These are phyloP conservation scores for Helarctos malayanus DNA, from an alignment of 2,797 vertebrate genomes.

Conservation along the genomic window DNA sequence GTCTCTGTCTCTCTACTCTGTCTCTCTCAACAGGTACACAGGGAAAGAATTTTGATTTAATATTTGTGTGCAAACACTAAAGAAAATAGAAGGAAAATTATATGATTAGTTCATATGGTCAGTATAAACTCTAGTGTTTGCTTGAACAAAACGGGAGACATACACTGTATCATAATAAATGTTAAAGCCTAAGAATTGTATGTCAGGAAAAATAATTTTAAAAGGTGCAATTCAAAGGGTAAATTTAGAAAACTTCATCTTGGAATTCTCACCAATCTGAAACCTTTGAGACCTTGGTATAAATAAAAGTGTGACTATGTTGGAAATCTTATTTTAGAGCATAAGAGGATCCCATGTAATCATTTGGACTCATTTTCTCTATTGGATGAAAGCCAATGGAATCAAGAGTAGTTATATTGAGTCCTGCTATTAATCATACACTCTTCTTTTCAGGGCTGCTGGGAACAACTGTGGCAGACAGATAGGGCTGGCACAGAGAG, in stretches of 20 bases:
- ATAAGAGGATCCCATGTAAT: slow-evolving; percentile 27
- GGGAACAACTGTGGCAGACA: slow-evolving; percentile 37
- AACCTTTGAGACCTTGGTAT: slow-evolving; percentile 59
- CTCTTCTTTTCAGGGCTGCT: background rate
- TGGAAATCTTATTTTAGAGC: slow-evolving; percentile 52
- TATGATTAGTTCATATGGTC: background rate
- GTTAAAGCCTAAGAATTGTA: slow-evolving; percentile 22
- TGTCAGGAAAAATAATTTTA: slow-evolving; percentile 61
- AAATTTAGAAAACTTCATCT: slow-evolving; percentile 62
- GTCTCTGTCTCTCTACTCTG: background rate
- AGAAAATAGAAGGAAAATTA: background rate
- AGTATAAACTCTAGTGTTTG: background rate
- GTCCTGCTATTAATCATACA: slow-evolving; percentile 7
- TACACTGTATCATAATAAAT: background rate
- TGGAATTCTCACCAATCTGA: slow-evolving; percentile 62
- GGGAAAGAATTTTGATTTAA: slow-evolving; percentile 53
- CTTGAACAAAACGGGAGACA: slow-evolving; percentile 2
- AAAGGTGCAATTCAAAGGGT: slow-evolving; percentile 30
- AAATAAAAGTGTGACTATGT: slow-evolving; percentile 24
- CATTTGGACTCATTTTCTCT: slow-evolving; percentile 32
- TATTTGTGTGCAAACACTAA: background rate
- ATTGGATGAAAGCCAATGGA: background rate
- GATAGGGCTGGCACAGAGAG: background rate
- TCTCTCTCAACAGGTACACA: background rate
- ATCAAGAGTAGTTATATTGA: background rate